Evolutionary conservation across 2,113 vertebrate species (phyloP), one percentile per base, ranked within the genome.

Genomic region (Pithys albifrons): DNA sequence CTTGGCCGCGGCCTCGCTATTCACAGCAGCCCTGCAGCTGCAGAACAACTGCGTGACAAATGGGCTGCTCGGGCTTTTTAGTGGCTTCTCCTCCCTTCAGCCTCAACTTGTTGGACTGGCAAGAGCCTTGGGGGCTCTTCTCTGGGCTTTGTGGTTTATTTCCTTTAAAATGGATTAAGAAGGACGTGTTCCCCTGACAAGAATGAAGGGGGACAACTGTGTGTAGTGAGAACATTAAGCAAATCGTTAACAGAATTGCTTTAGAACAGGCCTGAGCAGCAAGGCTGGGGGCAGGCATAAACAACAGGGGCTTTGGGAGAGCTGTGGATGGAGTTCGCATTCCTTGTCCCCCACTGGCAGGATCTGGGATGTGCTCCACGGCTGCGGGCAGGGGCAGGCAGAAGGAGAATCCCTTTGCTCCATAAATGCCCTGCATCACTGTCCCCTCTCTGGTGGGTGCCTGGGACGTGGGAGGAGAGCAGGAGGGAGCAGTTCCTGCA

Each of bases 121-220:
- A 7, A 27, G 78, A 96, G 95, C 96, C 93, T 88, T 8, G 19
- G 39, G 90, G 95, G 85, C 79, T 67, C 90, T 77, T 58, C 43
- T 15, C 75, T 88, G 16, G 82, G 37, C 88, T 91, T 65, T 96
- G 95, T 91, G 90, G 95, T 84, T 96, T 86, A 35, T 93, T 86
- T 93, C 90, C 95, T 91, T 78, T 90, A 89, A 80, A 91, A 90
- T 2, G 85, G 76, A 81, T 97, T 96, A 92, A 76, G 95, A n/a
- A 55, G 92, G 93, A 93, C 75, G 23, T 66, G 88, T 92, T 85
- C 49, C 79, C 88, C 48, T 93, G 95, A 93, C 78, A 59, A 91
- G 82, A 93, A 91, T 83, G 82, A 59, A 75, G 67, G n/a, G 1
- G 85, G 95, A 96, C 93, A 88, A n/a, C 95, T 78, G 85, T 2